Evolutionary conservation across 1,140 invertebrate species (phyloP), one percentile per base, ranked within the genome.

Genomic region (Aradophagus sp.): DNA sequence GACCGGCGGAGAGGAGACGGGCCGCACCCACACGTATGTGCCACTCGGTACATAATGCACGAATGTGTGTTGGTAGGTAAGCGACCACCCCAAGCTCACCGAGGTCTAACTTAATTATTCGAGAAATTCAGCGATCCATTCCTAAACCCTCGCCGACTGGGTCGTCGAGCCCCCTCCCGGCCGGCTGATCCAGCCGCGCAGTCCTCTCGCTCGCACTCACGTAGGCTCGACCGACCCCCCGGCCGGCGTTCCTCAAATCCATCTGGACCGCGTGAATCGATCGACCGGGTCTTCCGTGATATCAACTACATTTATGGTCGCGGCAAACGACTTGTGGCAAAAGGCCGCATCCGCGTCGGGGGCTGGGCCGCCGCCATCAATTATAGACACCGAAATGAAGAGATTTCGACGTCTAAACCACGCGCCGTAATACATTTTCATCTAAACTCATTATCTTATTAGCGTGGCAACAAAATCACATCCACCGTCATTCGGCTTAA

Each of bases 21-120:
- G 61, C 48, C 59, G 48, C 63, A 50, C 29, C 35, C 61, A 76
- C 72, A 68, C 59, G 67, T 68, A 56, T 59, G 72, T 72, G 66
- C 44, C 71, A 61, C 39, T 67, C 61, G 67, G 73, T 82, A 85
- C 82, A 86, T 86, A 83, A 86, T 84, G 75, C 78, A 84, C 80
- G 80, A 77, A 76, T 75, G 74, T 79, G 79, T 80, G 83, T 82
- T 77, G 81, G 79, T 81, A 82, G 80, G 82, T 84, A 84, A 82
- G 82, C 82, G 80, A 80, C 82, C 76, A 78, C 76, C 80, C 80
- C 80, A 75, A 77, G 71, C 83, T 77, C 77, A 66, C 78, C 80
- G 76, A 79, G 77, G 78, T 81, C 84, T 86, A 84, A 86, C 84
- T 85, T 84, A 85, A 84, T 84, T 84, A 84, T 84, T 84, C 82